phyloP scores from a whole-genome alignment of 2,797 vertebrate genomes.

The Trichosurus vulpecula region DNA sequence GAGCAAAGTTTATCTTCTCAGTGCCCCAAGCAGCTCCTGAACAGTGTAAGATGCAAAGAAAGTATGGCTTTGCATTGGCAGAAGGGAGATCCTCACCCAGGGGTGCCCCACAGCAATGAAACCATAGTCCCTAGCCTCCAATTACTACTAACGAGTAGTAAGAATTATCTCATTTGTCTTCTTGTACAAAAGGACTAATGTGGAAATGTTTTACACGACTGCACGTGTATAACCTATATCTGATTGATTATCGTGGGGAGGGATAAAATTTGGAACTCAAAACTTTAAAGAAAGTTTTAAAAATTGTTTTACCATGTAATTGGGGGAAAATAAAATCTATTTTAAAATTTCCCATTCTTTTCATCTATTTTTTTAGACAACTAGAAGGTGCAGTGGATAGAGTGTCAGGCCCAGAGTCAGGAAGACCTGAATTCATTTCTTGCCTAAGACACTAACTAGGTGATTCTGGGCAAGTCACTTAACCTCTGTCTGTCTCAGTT shows the following conservation, averaged over 20 bases:
- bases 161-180: neutral
- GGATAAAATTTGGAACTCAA: neutral
- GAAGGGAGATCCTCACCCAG: neutral
- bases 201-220: neutral
- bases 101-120: neutral
- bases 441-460: neutral
- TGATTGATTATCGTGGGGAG: neutral
- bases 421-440: neutral
- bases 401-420: neutral
- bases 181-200: too few species aligned
- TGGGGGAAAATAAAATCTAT: neutral
- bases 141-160: neutral
- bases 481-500: neutral
- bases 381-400: neutral
- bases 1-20: neutral
- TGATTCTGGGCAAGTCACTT: neutral
- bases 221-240: neutral
- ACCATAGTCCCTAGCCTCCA: neutral
- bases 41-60: neutral
- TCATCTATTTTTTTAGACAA: neutral
- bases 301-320: neutral
- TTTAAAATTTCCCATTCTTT: neutral
- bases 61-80: neutral
- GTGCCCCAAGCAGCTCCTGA: neutral
- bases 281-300: neutral